A percentile compares a stretch with the other conserved stretches of the same genome.
Conservation (phyloP, 2,113 vertebrate genomes). For the Periophthalmus modestus region DNA sequence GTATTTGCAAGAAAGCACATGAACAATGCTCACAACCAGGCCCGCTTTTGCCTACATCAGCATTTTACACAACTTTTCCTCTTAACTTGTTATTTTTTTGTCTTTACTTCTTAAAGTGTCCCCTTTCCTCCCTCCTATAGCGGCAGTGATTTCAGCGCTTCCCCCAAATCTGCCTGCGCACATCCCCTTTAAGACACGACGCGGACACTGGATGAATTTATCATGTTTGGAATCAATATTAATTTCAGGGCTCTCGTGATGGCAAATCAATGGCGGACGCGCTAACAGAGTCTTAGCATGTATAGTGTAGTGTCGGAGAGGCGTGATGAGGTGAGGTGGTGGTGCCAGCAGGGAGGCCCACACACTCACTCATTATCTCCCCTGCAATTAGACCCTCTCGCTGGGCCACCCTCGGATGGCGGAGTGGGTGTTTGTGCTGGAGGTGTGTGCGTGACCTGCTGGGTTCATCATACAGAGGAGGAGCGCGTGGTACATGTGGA, state of each 20-base stretch:
- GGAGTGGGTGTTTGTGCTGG: constrained; percentile 18
- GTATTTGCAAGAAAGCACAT: constrained; percentile 76
- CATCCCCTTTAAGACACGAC: constrained; percentile 31
- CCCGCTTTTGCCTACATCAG: constrained; percentile 74
- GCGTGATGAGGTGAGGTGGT: constrained; percentile 62
- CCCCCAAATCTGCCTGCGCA: constrained; percentile 6
- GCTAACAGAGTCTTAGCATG: constrained; percentile 71
- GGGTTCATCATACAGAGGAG: constrained; percentile 58
- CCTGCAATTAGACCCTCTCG: constrained; percentile 76
- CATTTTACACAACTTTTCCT: constrained; percentile 75
- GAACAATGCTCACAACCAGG: constrained; percentile 76
- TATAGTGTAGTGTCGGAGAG: constrained; percentile 59
- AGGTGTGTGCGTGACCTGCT: constrained; percentile 39
- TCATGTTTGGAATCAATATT: constrained; percentile 70
- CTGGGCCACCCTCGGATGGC: constrained; percentile 52
- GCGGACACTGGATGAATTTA: constrained; percentile 56
- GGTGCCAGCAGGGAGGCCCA: constrained; percentile 71
- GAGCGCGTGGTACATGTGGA: constrained; percentile 50
- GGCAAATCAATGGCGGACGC: constrained; percentile 65
- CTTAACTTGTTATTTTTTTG: constrained; percentile 68
- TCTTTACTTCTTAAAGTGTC: constrained; percentile 69
- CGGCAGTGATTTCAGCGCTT: constrained; percentile 2
- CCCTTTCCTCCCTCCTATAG: constrained; percentile 30
- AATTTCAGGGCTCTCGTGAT: constrained; percentile 65
- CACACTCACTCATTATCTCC: constrained; percentile 75